Evolutionary conservation across 2,797 vertebrate species (phyloP), one percentile per base, ranked within the genome.

Genomic region (Pristis pectinata): DNA sequence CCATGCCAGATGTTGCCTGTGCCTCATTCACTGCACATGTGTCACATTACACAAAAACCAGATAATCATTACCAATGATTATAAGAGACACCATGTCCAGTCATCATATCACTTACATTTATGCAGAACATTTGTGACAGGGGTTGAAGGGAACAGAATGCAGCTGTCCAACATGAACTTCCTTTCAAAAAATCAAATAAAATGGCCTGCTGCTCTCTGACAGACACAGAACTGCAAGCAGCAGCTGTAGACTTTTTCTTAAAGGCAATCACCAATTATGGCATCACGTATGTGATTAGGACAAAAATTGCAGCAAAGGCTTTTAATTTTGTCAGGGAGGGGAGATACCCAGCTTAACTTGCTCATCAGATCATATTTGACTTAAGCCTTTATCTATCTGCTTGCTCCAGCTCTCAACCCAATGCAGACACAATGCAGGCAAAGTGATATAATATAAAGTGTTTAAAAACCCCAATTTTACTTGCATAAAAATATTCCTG

Each of bases 201-300:
- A 96, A 94, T 95, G 95, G 96, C 94, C 95, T 95, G 95, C 95
- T 61, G 93, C 95, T 96, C 95, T 95, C 95, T 95, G 95, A 95
- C 94, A 94, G 95, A 87, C 59, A 44, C 0, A 0, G 56, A 94
- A 67, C 64, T 64, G 67, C 95, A 89, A 89, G 80, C 85, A 91
- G 92, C 61, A 76, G 95, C 22, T 95, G 96, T 95, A 95, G 44
- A 41, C 96, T 97, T 97, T 95, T 97, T 96, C 97, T 97, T 97
- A 97, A 95, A 96, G 96, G 96, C 96, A 96, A 95, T 97, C 97
- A 96, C 96, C 97, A 97, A 97, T 97, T 97, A 97, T 95, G 95
- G 96, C 97, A 95, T 96, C 95, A 95, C 97, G 97, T 97, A 97
- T 97, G 97, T 97, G 97, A 97, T 97, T 97, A 97, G 96, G 96